These are phyloP conservation scores for Pardosa pseudoannulata DNA, from an alignment of 2,888 invertebrate genomes.

Conservation along the genomic window DNA sequence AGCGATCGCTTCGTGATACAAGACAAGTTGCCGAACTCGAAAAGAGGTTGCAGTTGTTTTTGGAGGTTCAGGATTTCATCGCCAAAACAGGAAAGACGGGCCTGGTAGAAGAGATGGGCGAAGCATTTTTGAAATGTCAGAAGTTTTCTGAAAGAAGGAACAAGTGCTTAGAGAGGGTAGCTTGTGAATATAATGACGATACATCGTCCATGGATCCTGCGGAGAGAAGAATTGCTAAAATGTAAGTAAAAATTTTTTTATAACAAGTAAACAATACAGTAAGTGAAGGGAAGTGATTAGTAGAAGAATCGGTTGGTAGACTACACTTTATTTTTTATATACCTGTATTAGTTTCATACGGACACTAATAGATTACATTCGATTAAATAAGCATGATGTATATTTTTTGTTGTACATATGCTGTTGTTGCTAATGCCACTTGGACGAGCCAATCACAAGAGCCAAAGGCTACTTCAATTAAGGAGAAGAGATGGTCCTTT, in stretches of 20 bases:
- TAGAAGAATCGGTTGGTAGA: too few species aligned
- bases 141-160: slow-evolving; percentile 44
- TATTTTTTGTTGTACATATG: too few species aligned
- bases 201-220: slow-evolving; percentile 25
- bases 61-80: slow-evolving; percentile 59
- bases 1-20: not conserved
- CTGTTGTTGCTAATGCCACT: too few species aligned
- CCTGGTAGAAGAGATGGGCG: slow-evolving; percentile 40
- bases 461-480: too few species aligned
- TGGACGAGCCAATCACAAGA: too few species aligned
- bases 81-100: slow-evolving; percentile 31
- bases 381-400: too few species aligned
- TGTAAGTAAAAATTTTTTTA: slow-evolving; percentile 37
- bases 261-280: too few species aligned
- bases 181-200: slow-evolving; percentile 47
- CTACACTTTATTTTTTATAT: too few species aligned
- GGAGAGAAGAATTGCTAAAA: slow-evolving; percentile 44
- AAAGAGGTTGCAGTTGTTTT: slow-evolving; percentile 38
- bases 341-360: too few species aligned
- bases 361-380: too few species aligned
- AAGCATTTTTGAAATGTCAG: slow-evolving; percentile 44
- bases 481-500: too few species aligned
- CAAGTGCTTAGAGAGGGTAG: slow-evolving; percentile 49
- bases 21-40: slow-evolving; percentile 43
- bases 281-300: too few species aligned